Evolutionary conservation across 2,113 vertebrate genomes (phyloP).

Genomic region (Phocoena sinus): DNA sequence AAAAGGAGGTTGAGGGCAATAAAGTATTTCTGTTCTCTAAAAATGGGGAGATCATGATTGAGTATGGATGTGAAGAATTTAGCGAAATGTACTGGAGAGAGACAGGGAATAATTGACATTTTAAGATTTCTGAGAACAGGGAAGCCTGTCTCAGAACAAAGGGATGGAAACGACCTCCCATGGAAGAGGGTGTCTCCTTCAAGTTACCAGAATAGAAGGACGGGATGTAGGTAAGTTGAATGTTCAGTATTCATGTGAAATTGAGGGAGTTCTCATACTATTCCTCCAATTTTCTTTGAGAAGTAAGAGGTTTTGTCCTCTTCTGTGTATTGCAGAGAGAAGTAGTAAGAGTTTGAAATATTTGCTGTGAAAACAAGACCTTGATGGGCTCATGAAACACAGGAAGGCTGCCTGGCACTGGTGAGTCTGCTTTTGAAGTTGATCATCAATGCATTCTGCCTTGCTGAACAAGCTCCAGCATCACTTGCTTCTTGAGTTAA

Average conservation of each 20-base stretch:
- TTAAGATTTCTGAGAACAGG: neutral
- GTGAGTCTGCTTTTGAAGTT: neutral
- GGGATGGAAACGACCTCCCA: neutral
- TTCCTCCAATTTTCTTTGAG: neutral
- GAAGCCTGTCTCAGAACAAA: neutral
- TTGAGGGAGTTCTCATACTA: fast-evolving
- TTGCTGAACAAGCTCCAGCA: neutral
- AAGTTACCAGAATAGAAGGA: neutral
- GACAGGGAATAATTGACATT: neutral
- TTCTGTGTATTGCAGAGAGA: neutral
- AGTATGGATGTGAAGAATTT: neutral
- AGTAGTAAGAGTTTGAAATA: neutral
- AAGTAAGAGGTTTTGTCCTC: neutral
- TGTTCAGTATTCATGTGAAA: neutral
- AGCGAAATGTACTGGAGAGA: neutral
- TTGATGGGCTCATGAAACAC: neutral
- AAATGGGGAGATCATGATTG: neutral
- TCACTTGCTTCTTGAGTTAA: neutral
- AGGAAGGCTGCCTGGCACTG: neutral
- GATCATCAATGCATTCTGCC: neutral
- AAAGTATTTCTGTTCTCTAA: neutral
- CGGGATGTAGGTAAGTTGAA: no score
- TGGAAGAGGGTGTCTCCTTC: neutral
- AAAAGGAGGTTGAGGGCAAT: neutral
- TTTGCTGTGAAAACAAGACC: neutral